Evolutionary conservation across 1,140 invertebrate species (phyloP).

Genomic region (Drosophila funebris): DNA sequence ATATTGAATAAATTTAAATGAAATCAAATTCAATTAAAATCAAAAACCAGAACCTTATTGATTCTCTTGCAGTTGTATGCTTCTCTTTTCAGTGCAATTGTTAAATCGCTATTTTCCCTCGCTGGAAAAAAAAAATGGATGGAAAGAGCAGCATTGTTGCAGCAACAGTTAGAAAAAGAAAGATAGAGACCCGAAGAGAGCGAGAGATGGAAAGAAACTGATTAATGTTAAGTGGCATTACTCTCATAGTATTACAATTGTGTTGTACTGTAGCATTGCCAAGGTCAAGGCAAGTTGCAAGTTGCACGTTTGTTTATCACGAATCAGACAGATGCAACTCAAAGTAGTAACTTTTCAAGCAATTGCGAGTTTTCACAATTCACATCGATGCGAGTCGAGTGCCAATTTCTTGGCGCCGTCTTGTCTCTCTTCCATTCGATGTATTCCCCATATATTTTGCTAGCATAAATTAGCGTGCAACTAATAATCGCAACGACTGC

Average conservation of each 20-base stretch:
- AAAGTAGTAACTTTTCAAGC: slow-evolving; percentile 24
- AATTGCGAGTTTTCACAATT: slow-evolving; percentile 65
- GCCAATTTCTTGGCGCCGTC: slow-evolving; percentile 44
- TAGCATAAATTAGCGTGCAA: slow-evolving; percentile 72
- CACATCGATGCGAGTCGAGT: slow-evolving; percentile 8
- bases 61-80: too few relatives aligned
- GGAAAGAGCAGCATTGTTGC: too few relatives aligned
- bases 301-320: slow-evolving; percentile 19
- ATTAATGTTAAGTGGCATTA: background rate
- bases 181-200: too few relatives aligned
- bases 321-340: slow-evolving; percentile 9
- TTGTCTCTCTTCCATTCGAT: slow-evolving; percentile 33
- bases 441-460: slow-evolving; percentile 31
- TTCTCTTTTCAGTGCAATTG: too few relatives aligned
- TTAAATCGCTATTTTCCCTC: too few relatives aligned
- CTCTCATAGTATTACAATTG: background rate
- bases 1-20: too few relatives aligned
- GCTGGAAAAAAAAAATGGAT: too few relatives aligned
- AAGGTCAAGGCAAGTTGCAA: slow-evolving; percentile 21
- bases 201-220: background rate
- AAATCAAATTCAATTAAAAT: too few relatives aligned
- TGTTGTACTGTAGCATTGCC: background rate
- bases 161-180: too few relatives aligned
- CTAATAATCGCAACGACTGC: slow-evolving; percentile 49
- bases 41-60: too few relatives aligned